Base-by-base conservation (phyloP, 2,888 invertebrate genomes). In the Nyleta sp. region DNA sequence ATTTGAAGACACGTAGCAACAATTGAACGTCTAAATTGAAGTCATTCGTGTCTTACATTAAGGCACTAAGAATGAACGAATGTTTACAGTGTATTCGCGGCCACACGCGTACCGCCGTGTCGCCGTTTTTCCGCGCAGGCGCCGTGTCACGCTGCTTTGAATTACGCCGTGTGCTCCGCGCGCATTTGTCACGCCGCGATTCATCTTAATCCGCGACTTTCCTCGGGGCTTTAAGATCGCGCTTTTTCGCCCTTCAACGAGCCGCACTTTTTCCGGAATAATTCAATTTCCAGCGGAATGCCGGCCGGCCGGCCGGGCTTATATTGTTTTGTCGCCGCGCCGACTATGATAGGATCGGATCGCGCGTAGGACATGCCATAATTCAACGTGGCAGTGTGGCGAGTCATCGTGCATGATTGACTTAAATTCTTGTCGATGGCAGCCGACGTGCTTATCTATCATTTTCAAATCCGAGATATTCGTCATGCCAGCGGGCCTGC, bases 371-470 rank as follows among this genome's bases (percentile, higher is more conserved):
- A 33, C 60, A 38, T 24, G 46, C 35, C 74, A 68, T 74, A 53
- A 68, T 75, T 75, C 57, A 68, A 70, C 20, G 15, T 44, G 72
- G 35, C 67, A 64, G 55, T 31, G 40, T 50, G 50, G 65, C 71
- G 57, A 78, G 72, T 78, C 78, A 78, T 73, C 68, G 67, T 57
- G 57, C 78, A 64, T 78, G 78, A 78, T 73, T 78, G 73, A 78
- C 78, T 73, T 46, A 57, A 67, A 73, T 73, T 78, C 73, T 68
- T 74, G 50, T 46, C 64, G 73, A 67, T 64, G 72, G 20, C 15
- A 40, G 52, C 48, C 38, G 60, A 67, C 68, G 15, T 20, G 62
- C 42, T 65, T 77, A 77, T 77, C 71, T 77, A 71, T 65, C 77
- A 60, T 65, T 50, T 40, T 48, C 59, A 44, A 76, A 71, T 71